These are phyloP conservation scores for Apeltes quadracus DNA, from an alignment of 2,113 vertebrate species.

Conservation along the genomic window DNA sequence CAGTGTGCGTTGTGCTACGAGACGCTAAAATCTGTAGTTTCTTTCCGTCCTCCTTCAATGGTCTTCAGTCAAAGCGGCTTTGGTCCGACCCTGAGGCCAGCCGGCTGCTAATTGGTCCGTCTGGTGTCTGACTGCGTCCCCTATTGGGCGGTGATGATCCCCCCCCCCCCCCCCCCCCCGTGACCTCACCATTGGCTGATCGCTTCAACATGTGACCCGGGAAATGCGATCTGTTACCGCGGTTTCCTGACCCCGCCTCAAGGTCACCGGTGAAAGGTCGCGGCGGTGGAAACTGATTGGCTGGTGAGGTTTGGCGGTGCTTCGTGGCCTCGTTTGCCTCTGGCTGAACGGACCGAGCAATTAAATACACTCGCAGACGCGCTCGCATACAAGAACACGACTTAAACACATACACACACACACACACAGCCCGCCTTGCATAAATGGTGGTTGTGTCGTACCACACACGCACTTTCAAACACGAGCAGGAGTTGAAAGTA, in stretches of 20 bases:
- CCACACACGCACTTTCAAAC: slow-evolving; percentile 67
- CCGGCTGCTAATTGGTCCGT: slow-evolving; percentile 66
- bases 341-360: slow-evolving; percentile 65
- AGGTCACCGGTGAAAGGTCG: slow-evolving; percentile 72
- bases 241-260: slow-evolving; percentile 73
- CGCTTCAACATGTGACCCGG: slow-evolving; percentile 81
- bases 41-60: slow-evolving; percentile 28
- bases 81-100: slow-evolving; percentile 62
- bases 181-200: slow-evolving; percentile 77
- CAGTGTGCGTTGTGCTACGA: not conserved
- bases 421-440: slow-evolving; percentile 30
- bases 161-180: slow-evolving; percentile 16
- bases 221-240: slow-evolving; percentile 73
- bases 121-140: slow-evolving; percentile 64
- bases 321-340: slow-evolving; percentile 58
- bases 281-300: slow-evolving; percentile 65
- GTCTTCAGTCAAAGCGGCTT: slow-evolving; percentile 55
- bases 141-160: slow-evolving; percentile 71
- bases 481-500: slow-evolving; percentile 69
- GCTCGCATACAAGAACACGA: slow-evolving; percentile 1
- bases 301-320: slow-evolving; percentile 46
- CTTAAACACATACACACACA: slow-evolving; percentile 2
- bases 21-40: slow-evolving; percentile 1
- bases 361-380: slow-evolving; percentile 48
- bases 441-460: slow-evolving; percentile 58